phyloP scores from a whole-genome alignment of 2,797 vertebrate genomes.

The Champsocephalus esox region DNA sequence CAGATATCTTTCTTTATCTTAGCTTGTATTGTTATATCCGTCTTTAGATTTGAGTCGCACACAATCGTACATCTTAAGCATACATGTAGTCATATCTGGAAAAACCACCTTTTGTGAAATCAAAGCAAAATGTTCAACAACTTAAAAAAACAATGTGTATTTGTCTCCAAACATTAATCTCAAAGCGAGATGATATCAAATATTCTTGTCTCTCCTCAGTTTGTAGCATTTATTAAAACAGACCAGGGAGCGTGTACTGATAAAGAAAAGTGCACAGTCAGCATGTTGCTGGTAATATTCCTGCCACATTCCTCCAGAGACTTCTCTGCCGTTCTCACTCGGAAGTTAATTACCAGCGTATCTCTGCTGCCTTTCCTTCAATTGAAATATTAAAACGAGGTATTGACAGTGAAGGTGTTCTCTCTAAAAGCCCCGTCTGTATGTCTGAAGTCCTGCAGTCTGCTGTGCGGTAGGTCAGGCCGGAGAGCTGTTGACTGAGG shows the following conservation, averaged over 20 bases:
- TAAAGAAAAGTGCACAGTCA: not conserved
- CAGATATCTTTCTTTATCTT: too few relatives aligned
- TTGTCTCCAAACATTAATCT: too few relatives aligned
- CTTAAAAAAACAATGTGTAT: too few relatives aligned
- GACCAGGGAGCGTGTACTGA: not conserved
- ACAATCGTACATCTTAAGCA: too few relatives aligned
- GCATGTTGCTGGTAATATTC: not conserved
- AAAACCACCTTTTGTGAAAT: too few relatives aligned
- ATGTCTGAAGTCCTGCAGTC: slow-evolving; percentile 33
- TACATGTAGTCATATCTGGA: too few relatives aligned
- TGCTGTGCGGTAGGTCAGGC: slow-evolving; percentile 63
- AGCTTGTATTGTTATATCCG: too few relatives aligned
- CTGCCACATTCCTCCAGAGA: slow-evolving; percentile 6
- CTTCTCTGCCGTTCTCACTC: not conserved
- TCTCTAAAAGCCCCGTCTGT: slow-evolving; percentile 19
- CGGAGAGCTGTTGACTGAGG: slow-evolving; percentile 61
- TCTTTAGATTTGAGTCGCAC: too few relatives aligned
- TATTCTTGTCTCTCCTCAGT: too few relatives aligned
- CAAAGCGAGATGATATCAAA: too few relatives aligned
- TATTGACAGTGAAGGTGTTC: not conserved
- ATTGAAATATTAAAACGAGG: not conserved
- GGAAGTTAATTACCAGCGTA: not conserved
- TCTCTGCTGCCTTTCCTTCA: not conserved
- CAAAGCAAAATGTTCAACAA: too few relatives aligned
- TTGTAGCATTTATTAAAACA: too few relatives aligned